Evolutionary conservation across 2,797 vertebrate species (phyloP), one percentile per base, ranked within the genome.

Genomic region (Acipenser ruthenus): DNA sequence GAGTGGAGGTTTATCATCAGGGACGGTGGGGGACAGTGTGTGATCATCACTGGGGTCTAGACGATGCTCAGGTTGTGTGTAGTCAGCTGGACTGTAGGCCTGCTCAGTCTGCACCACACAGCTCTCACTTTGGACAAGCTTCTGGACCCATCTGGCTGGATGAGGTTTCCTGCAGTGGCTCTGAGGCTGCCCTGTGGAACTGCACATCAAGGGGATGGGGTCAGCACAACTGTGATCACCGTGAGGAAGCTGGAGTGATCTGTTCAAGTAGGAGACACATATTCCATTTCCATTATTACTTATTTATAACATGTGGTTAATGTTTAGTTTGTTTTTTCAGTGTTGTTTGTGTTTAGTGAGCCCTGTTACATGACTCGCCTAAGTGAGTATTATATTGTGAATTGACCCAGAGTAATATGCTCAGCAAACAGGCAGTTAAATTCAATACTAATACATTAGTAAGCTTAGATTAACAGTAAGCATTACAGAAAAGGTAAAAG

Each of bases 21-120:
- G 55, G 55, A 11, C 55, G 15, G n/a, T 58, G 55, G 55, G 55
- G 55, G 55, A 58, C 55, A n/a, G 55, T 58, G 12, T 58, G 55
- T n/a, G 55, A 58, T n/a, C 11, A 58, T 6, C 5, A 6, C 55
- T 58, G 55, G 55, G 55, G n/a, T 7, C 6, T 58, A n/a, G 10
- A 9, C 2, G 55, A 58, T 11, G 55, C 55, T 6, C 55, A n/a
- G 12, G 55, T 58, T 3, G 55, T 15, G 55, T 58, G 55, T 13
- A n/a, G n/a, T n/a, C n/a, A 58, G 55, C 2, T 58, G 10, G 55
- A 13, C 10, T 58, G 55, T 58, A n/a, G n/a, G n/a, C n/a, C n/a
- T n/a, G n/a, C 55, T 13, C 12, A 58, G 12, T 2, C 55, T 11
- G 55, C 55, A 0, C 4, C 55, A 7, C 12, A 2, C 12, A 11